Conservation (phyloP, 2,797 vertebrate genomes). For the Champsocephalus esox region DNA sequence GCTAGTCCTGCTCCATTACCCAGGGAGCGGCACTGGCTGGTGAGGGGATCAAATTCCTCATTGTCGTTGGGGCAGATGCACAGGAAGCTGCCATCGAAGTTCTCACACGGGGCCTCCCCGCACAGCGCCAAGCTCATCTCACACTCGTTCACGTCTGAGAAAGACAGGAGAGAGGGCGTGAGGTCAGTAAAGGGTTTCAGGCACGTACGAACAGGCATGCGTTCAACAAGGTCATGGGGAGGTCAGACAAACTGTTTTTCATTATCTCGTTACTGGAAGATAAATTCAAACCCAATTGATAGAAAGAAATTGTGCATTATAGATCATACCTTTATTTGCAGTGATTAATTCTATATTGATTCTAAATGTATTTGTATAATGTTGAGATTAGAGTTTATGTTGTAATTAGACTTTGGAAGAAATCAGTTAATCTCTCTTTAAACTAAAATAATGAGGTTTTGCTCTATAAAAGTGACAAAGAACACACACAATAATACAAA, state of each 20-base stretch:
- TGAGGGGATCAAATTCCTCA: conserved; percentile 86
- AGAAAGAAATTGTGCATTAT: background rate
- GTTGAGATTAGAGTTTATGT: background rate
- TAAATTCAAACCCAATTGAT: background rate
- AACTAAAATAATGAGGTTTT: background rate
- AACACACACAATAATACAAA: background rate
- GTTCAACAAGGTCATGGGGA: conserved; percentile 13
- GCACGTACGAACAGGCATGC: conserved; percentile 40
- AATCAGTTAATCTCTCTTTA: background rate
- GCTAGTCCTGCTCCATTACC: conserved; percentile 78
- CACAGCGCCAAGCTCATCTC: conserved; percentile 84
- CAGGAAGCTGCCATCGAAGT: conserved; percentile 87
- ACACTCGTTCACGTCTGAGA: conserved; percentile 85
- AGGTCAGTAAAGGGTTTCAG: conserved; percentile 50
- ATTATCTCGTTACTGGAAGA: background rate
- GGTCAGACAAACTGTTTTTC: conserved; percentile 18
- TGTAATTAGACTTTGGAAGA: background rate
- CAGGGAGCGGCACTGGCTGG: conserved; percentile 81
- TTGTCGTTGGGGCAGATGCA: conserved; percentile 87
- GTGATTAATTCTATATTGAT: background rate
- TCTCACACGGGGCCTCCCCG: conserved; percentile 85
- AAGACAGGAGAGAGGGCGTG: conserved; percentile 48
- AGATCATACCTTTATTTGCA: background rate
- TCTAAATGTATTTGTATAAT: background rate
- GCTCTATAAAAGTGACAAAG: background rate